Evolutionary conservation across 2,113 vertebrate genomes (phyloP), one percentile per base, ranked within the genome.

Genomic region (Heterotis niloticus): DNA sequence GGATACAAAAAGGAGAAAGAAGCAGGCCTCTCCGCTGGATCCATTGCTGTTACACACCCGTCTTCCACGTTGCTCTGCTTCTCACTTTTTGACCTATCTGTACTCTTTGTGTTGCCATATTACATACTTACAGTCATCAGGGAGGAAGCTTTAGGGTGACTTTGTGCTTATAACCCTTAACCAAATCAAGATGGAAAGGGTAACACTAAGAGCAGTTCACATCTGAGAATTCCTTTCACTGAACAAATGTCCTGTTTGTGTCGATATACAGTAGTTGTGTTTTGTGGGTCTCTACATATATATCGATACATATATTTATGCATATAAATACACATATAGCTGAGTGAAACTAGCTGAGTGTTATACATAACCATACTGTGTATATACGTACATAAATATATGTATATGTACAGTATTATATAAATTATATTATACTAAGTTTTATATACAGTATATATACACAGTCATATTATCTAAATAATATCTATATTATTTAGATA

Each of bases 211-310:
- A 52, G 26, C n/a, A 29, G 54, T 59, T 1, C 23, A n/a, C 18
- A 54, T 52, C 23, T n/a, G 1, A 72, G 57, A 79, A 88, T 84
- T 86, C 90, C 89, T 87, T 86, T 0, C 5, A 69, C 68, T 52
- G 59, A 23, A 67, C n/a, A 73, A 68, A 59, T 60, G 28, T 29
- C 56, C 12, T 75, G n/a, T n/a, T 60, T 88, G 85, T 81, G 76
- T 73, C 79, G n/a, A n/a, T n/a, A n/a, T n/a, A n/a, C n/a, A n/a
- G n/a, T n/a, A n/a, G n/a, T n/a, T 68, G 65, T 24, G 16, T 67
- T 23, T 17, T 68, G 12, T 68, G 10, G 14, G 26, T 16, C 18
- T 4, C 18, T 24, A 68, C 34, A 18, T 10, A 68, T 68, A 29
- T 3, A 68, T 67, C 23, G 0, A 29, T 68, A 29, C 26, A 34